Evolutionary conservation across 2,113 vertebrate genomes (phyloP).

Genomic region (Australoheros scitulus): DNA sequence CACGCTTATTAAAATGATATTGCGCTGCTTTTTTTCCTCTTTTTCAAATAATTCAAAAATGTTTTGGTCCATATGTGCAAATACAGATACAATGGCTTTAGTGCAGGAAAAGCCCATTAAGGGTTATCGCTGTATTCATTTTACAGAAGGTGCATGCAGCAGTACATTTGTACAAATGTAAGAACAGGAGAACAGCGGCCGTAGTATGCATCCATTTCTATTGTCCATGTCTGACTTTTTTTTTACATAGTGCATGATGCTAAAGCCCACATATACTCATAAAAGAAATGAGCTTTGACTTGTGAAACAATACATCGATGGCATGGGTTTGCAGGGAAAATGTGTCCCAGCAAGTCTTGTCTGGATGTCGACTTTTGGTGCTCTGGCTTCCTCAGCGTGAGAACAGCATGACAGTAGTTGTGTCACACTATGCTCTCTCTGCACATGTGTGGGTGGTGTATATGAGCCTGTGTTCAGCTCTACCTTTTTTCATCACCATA

Average conservation of each 20-base stretch:
- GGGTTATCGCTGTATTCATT: neutral
- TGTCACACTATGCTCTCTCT: conserved; percentile 21
- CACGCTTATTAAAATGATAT: neutral
- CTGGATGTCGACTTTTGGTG: conserved; percentile 24
- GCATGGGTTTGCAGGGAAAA: neutral
- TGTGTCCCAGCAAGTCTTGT: neutral
- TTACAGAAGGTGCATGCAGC: neutral
- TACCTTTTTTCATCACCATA: neutral
- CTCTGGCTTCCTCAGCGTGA: neutral
- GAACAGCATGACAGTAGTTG: conserved; percentile 37
- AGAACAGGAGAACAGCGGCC: neutral
- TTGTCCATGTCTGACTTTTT: neutral
- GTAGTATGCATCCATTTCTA: neutral
- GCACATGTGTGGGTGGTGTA: conserved; percentile 19
- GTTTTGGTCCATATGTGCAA: neutral
- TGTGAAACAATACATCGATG: neutral
- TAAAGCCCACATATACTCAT: neutral
- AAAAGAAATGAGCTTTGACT: neutral
- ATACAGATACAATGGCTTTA: neutral
- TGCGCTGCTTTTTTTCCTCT: neutral
- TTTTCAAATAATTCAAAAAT: neutral
- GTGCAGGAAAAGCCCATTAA: neutral
- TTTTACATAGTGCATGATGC: neutral
- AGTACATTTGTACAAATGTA: neutral
- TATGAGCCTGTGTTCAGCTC: conserved; percentile 23